A percentile compares a stretch with the other conserved stretches of the same genome.
phyloP scores from a whole-genome alignment of 2,113 vertebrate genomes.

The Carassius gibelio region DNA sequence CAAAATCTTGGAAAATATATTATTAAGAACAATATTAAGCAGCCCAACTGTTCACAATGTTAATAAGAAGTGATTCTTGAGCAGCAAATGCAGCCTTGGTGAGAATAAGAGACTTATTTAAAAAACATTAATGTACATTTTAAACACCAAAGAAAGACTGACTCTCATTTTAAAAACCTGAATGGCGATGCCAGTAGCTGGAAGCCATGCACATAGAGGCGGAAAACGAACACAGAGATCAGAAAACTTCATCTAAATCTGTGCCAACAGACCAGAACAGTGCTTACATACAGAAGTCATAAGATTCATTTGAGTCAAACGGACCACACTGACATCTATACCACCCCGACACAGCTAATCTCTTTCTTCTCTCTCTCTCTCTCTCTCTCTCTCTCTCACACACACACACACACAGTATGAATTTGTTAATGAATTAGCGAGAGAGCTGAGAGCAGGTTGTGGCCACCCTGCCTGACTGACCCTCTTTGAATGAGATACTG shows the following conservation, averaged over 20 bases:
- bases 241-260: neutral
- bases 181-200: neutral
- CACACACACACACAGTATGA: neutral
- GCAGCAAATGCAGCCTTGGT: too few species aligned
- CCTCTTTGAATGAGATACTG: constrained; percentile 56
- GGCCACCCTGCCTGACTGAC: constrained; percentile 52
- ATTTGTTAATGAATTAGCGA: neutral
- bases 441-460: constrained; percentile 14
- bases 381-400: too few species aligned
- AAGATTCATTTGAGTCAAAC: neutral
- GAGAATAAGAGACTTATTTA: neutral
- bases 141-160: neutral
- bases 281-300: constrained; percentile 19
- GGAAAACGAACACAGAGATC: neutral
- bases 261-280: constrained; percentile 2
- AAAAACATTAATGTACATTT: neutral
- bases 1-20: too few species aligned
- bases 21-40: too few species aligned
- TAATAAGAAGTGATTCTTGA: too few species aligned
- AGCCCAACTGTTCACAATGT: too few species aligned
- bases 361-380: too few species aligned
- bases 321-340: neutral
- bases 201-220: neutral
- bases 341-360: too few species aligned
- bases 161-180: neutral